These are phyloP conservation scores for Sminthurides aquaticus DNA, from an alignment of 2,888 invertebrate genomes.

Conservation along the genomic window DNA sequence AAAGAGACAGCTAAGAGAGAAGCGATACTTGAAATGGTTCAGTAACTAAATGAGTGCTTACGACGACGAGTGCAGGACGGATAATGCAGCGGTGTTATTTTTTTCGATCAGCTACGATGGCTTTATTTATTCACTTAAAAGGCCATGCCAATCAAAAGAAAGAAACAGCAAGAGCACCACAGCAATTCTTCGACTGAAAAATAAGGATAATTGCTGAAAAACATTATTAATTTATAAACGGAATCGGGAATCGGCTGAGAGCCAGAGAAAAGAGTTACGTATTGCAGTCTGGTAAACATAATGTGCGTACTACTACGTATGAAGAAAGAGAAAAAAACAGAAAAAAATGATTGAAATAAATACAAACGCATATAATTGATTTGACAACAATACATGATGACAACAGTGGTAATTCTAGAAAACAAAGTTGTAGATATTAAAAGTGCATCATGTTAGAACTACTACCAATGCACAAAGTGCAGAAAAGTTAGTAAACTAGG, in stretches of 20 bases:
- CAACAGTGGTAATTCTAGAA: constrained; percentile 1
- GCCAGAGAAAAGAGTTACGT: too few relatives aligned
- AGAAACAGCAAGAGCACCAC: constrained; percentile 7
- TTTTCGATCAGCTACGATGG: not conserved
- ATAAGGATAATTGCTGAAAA: too few relatives aligned
- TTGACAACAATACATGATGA: constrained; percentile 9
- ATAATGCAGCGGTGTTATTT: not conserved
- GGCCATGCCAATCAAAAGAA: constrained; percentile 14
- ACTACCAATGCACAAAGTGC: too few relatives aligned
- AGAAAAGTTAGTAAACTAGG: not conserved
- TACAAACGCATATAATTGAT: constrained; percentile 2
- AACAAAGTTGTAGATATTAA: not conserved
- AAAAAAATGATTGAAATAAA: constrained; percentile 11
- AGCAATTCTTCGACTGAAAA: constrained; percentile 1
- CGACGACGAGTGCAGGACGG: not conserved
- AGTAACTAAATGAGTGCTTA: too few relatives aligned
- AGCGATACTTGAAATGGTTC: too few relatives aligned
- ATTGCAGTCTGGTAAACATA: too few relatives aligned
- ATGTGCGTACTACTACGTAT: too few relatives aligned
- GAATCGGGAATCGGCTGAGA: too few relatives aligned
- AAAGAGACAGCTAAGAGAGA: too few relatives aligned
- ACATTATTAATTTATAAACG: too few relatives aligned
- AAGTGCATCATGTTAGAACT: not conserved
- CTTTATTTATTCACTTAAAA: constrained; percentile 15
- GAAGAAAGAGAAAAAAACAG: constrained; percentile 4